Percentiles rank a stretch among this genome's conserved stretches.
These are phyloP conservation scores for Babyrousa celebensis DNA, from an alignment of 2,797 vertebrate species.

Conservation along the genomic window DNA sequence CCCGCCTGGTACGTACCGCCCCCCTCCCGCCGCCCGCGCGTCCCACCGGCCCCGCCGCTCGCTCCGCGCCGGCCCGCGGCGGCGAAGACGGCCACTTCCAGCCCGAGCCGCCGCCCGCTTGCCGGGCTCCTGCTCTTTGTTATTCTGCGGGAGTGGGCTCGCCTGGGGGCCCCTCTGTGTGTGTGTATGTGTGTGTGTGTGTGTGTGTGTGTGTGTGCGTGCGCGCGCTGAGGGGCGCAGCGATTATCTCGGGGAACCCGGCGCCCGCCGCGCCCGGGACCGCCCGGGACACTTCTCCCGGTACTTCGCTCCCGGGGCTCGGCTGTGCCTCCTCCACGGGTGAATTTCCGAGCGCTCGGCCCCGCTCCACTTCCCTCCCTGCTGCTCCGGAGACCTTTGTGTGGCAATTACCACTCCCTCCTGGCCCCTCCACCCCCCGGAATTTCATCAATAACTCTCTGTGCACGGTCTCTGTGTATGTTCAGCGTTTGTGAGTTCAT, in stretches of 20 bases:
- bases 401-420: conserved; percentile 86
- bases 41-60: conserved; percentile 86
- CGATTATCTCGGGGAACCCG: conserved; percentile 75
- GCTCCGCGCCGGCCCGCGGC: conserved; percentile 79
- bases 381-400: conserved; percentile 86
- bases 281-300: conserved; percentile 83
- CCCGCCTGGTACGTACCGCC: conserved; percentile 91
- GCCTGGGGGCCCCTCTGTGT: conserved; percentile 61
- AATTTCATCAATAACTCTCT: conserved; percentile 85
- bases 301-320: conserved; percentile 75
- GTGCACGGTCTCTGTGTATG: conserved; percentile 77
- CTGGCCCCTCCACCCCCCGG: conserved; percentile 84
- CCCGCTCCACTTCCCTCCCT: conserved; percentile 67
- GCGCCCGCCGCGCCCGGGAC: conserved; percentile 76
- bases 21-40: conserved; percentile 81
- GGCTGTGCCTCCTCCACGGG: conserved; percentile 49
- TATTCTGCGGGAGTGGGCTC: conserved; percentile 83
- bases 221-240: conserved; percentile 76
- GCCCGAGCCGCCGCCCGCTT: conserved; percentile 84
- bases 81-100: conserved; percentile 74
- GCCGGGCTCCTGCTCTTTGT: conserved; percentile 83
- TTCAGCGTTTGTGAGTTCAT: conserved; percentile 81
- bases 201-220: conserved; percentile 36
- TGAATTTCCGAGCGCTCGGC: conserved; percentile 66
- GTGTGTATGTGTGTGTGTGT: conserved; percentile 32